These are phyloP conservation scores for Papilio dardanus DNA, from an alignment of 1,140 invertebrate species.

Conservation along the genomic window DNA sequence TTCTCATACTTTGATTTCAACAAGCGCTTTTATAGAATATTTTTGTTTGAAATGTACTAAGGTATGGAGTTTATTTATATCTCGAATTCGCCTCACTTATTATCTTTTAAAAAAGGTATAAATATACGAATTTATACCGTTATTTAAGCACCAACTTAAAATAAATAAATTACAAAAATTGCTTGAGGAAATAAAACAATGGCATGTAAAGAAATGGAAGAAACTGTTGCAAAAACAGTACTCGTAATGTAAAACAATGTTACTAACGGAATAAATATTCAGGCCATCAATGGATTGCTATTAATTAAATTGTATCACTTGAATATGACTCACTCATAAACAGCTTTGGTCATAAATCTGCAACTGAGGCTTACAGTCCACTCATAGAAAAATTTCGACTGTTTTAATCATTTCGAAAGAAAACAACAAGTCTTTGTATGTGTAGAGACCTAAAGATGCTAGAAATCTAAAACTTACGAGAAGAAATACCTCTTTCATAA, in stretches of 20 bases:
- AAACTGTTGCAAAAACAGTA: not conserved
- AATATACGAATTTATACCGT: too few relatives aligned
- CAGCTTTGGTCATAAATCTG: too few relatives aligned
- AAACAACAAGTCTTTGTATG: too few relatives aligned
- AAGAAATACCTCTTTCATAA: too few relatives aligned
- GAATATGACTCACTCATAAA: not conserved
- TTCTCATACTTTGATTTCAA: not conserved
- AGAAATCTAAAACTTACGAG: too few relatives aligned
- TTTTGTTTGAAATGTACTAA: not conserved
- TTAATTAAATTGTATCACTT: not conserved
- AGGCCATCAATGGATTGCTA: not conserved
- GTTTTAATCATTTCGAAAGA: too few relatives aligned
- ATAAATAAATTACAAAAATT: not conserved
- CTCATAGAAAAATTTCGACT: too few relatives aligned
- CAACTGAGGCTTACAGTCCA: too few relatives aligned
- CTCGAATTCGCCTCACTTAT: too few relatives aligned
- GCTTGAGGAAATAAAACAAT: not conserved
- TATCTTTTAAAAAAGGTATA: too few relatives aligned
- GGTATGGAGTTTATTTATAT: not conserved
- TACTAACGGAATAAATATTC: not conserved
- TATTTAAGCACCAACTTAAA: not conserved
- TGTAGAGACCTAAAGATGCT: too few relatives aligned
- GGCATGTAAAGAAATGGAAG: not conserved
- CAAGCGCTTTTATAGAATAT: not conserved
- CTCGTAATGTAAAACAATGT: not conserved